Evolutionary conservation across 2,113 vertebrate genomes (phyloP).

Genomic region (Rhinoptilus africanus): DNA sequence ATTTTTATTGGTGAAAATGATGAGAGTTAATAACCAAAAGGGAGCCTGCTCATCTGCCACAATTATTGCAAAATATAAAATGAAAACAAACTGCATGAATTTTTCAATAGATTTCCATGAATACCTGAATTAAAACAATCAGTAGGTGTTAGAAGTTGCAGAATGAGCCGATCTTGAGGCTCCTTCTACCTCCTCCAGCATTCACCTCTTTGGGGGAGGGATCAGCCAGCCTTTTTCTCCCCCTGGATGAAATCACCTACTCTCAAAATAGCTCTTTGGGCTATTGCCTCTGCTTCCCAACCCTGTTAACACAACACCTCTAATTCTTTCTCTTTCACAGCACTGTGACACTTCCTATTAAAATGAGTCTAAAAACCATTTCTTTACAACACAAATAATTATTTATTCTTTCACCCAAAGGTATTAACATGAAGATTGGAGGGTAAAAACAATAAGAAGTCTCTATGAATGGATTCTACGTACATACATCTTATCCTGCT

Average conservation of each 20-base stretch:
- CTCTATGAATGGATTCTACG: not conserved
- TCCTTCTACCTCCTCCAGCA: not conserved
- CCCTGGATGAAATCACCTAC: not conserved
- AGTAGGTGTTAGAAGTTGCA: not conserved
- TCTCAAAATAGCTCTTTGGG: not conserved
- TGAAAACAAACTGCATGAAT: conserved; percentile 49
- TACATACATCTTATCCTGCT: not conserved
- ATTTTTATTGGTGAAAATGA: conserved; percentile 67
- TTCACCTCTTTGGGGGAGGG: not conserved
- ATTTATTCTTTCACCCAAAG: conserved; percentile 49
- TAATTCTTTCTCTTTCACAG: conserved; percentile 45
- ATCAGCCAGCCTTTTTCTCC: not conserved
- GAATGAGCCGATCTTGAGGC: not conserved
- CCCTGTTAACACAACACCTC: conserved; percentile 19
- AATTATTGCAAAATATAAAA: conserved; percentile 61
- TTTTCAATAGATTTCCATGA: conserved; percentile 29
- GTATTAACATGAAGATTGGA: conserved; percentile 40
- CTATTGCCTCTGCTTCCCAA: not conserved
- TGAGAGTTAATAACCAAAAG: conserved; percentile 59
- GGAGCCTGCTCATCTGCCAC: conserved; percentile 40
- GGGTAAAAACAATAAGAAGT: conserved; percentile 20
- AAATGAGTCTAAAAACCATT: conserved; percentile 36
- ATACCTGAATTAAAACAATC: conserved; percentile 15
- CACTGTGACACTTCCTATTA: conserved; percentile 38
- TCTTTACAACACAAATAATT: conserved; percentile 50